Base-by-base conservation (phyloP, 2,113 vertebrate species). In the Coregonus clupeaformis region DNA sequence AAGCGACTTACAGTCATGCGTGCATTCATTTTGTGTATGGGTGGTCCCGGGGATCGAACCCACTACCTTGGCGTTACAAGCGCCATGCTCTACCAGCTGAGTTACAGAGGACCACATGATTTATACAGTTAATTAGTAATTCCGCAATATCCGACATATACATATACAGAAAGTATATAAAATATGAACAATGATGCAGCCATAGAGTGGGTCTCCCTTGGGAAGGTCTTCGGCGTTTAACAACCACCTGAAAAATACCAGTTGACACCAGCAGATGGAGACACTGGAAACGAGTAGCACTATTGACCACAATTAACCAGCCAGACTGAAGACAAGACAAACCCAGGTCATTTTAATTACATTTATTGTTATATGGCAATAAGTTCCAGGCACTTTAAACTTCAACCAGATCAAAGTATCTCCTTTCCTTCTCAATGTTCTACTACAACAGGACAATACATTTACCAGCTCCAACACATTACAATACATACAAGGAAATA, bases 341-440 rank as follows among this genome's bases (percentile, higher is more conserved):
- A 16, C 71, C 62, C 76, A 81, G 72, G 85, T 91, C 65, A 81
- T 85, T 82, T 84, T 88, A 92, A 85, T 85, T 90, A 95, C 95
- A 94, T 95, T 96, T 96, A 87, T 91, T 92, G 93, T 93, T 95
- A 95, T 91, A 95, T 94, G 94, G 93, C 94, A 95, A 95, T 93
- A 85, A 94, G 89, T 92, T 91, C 94, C 94, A 95, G 95, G 95
- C 94, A 96, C 94, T 94, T 96, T 92, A 95, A 94, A 94, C 79
- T 76, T 84, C 86, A 82, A 74, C 64, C 78, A 63, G 81, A 82
- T 84, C 77, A 85, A 80, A 83, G 86, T 60, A 79, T 85, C 85
- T 75, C 24, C 66, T 80, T 60, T 65, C 4, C 81, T 49, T 65
- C 81, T 78, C 14, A 71, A 85, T 73, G 76, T 60, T 80, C 77